Conservation (phyloP, 2,888 invertebrate species). For the Caenorhabditis sp. region DNA sequence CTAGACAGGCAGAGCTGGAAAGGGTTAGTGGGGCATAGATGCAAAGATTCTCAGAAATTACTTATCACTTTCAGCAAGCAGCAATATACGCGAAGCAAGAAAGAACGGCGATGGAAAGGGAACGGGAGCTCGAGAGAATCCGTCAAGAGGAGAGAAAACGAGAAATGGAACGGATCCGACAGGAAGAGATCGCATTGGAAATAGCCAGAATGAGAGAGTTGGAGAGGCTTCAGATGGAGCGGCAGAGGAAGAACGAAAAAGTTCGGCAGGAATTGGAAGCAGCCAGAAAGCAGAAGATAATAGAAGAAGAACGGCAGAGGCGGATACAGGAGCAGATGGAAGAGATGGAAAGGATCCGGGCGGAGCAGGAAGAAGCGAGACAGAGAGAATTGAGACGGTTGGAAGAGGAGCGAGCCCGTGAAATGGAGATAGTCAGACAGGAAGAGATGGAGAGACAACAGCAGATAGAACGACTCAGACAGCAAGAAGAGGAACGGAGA, state of each 20-base stretch:
- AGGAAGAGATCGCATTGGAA: conserved; percentile 34
- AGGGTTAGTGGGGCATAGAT: conserved; percentile 26
- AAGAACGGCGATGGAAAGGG: conserved; percentile 51
- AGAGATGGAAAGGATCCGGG: conserved; percentile 39
- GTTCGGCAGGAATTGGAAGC: conserved; percentile 41
- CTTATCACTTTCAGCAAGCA: conserved; percentile 40
- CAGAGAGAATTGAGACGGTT: conserved; percentile 37
- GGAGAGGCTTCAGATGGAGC: conserved; percentile 40
- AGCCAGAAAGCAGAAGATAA: conserved; percentile 26
- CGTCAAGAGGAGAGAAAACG: conserved; percentile 45
- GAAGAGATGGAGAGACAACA: conserved; percentile 38
- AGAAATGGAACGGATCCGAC: conserved; percentile 38
- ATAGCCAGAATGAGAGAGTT: conserved; percentile 35
- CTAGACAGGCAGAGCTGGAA: conserved; percentile 40
- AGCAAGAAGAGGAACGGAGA: conserved; percentile 39
- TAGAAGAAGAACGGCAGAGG: conserved; percentile 29
- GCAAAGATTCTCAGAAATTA: background rate
- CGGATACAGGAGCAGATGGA: conserved; percentile 35
- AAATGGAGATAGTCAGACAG: conserved; percentile 42
- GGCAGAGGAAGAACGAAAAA: conserved; percentile 45
- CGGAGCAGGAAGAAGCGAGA: conserved; percentile 36
- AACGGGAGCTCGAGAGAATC: conserved; percentile 48
- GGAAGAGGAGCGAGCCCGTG: conserved; percentile 50
- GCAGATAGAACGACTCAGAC: conserved; percentile 35
- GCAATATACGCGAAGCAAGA: conserved; percentile 54